Conservation (phyloP, 2,888 invertebrate genomes). For the Mythimna pallens region DNA sequence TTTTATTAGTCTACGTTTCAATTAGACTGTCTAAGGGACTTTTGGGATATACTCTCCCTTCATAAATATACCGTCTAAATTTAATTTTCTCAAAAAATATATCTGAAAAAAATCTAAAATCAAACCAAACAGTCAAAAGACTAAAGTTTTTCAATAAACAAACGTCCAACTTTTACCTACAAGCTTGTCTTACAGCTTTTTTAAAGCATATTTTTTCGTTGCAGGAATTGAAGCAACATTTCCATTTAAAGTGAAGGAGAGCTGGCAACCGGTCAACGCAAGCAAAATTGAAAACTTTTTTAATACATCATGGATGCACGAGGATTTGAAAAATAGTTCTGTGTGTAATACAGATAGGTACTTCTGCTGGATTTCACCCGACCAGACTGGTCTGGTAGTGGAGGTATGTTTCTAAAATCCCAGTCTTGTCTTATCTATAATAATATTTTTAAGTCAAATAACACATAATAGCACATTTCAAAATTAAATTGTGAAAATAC, state of each 20-base stretch:
- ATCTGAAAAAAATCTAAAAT: not conserved
- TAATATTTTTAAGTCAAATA: not conserved
- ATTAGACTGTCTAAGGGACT: too few relatives aligned
- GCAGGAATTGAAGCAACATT: conserved; percentile 55
- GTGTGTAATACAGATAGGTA: conserved; percentile 19
- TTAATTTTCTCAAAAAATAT: too few relatives aligned
- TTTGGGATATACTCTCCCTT: too few relatives aligned
- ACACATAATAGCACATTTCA: not conserved
- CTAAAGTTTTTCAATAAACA: conserved; percentile 6
- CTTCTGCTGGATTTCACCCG: not conserved
- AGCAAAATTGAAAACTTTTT: conserved; percentile 59
- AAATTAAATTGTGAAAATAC: not conserved
- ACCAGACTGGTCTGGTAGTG: not conserved
- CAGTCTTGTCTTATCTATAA: not conserved
- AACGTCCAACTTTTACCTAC: conserved; percentile 10
- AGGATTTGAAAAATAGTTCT: conserved; percentile 43
- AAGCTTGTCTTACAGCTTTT: conserved; percentile 13
- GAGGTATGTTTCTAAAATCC: too few relatives aligned
- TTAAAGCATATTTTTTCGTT: conserved; percentile 28
- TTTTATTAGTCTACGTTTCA: too few relatives aligned
- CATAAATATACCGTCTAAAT: too few relatives aligned
- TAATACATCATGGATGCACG: conserved; percentile 50
- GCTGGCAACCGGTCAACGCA: conserved; percentile 55
- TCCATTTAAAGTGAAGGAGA: conserved; percentile 50
- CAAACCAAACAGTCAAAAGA: not conserved